These are phyloP conservation scores for Nomada goodeniana DNA, from an alignment of 2,888 invertebrate genomes.

Conservation along the genomic window DNA sequence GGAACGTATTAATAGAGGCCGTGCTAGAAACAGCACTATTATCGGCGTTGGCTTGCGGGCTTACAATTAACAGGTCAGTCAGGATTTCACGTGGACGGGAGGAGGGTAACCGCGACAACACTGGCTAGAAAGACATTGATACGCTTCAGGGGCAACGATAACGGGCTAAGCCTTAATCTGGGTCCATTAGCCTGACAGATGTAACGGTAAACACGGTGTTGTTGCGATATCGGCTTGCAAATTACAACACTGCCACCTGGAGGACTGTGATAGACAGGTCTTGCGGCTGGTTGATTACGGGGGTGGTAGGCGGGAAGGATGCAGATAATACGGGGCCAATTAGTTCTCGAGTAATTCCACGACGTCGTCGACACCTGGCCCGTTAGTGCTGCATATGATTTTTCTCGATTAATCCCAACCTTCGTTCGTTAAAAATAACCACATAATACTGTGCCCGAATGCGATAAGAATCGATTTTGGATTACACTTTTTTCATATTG, in stretches of 20 bases:
- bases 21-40: conserved; percentile 47
- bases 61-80: conserved; percentile 66
- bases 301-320: conserved; percentile 45
- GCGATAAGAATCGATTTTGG: too few relatives aligned
- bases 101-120: conserved; percentile 33
- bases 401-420: conserved; percentile 56
- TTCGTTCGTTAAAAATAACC: neutral
- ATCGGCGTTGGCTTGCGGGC: conserved; percentile 58
- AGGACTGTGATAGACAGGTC: conserved; percentile 77
- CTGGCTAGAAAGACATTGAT: conserved; percentile 67
- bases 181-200: conserved; percentile 81
- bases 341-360: conserved; percentile 74
- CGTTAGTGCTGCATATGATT: conserved; percentile 54
- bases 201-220: conserved; percentile 76
- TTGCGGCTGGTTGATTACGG: conserved; percentile 72
- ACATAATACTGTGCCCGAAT: too few relatives aligned
- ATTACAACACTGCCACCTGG: conserved; percentile 79
- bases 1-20: conserved; percentile 24
- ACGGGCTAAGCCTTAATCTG: conserved; percentile 76
- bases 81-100: conserved; percentile 51
- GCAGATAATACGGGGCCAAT: conserved; percentile 72
- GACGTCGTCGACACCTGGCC: conserved; percentile 69
- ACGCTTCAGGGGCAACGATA: conserved; percentile 70
- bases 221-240: conserved; percentile 79
- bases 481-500: too few relatives aligned